These are phyloP conservation scores for Babylonia areolata DNA, from an alignment of 1,140 invertebrate species.

Conservation along the genomic window DNA sequence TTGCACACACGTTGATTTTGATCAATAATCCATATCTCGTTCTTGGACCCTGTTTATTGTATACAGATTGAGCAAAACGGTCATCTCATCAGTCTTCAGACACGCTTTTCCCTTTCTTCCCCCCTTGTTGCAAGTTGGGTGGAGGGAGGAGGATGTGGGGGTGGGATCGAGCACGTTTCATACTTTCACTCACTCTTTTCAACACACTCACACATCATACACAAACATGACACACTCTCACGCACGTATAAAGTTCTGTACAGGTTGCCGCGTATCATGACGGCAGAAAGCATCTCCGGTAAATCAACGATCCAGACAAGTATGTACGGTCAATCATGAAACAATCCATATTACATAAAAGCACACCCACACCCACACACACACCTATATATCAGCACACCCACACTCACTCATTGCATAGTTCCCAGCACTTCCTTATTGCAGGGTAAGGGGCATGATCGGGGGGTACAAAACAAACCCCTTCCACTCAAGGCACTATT, in stretches of 20 bases:
- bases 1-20: too few species aligned
- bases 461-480: neutral
- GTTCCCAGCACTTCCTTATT: slow-evolving; percentile 24
- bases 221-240: neutral
- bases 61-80: too few species aligned
- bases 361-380: neutral
- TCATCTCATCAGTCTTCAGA: too few species aligned
- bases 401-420: slow-evolving; percentile 31
- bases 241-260: neutral
- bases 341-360: too few species aligned
- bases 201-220: neutral
- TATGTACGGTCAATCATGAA: too few species aligned
- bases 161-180: too few species aligned
- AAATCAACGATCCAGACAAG: neutral
- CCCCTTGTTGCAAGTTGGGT: neutral
- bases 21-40: too few species aligned
- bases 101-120: neutral
- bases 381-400: neutral
- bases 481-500: neutral
- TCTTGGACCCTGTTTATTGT: too few species aligned
- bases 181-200: neutral
- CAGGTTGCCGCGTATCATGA: neutral
- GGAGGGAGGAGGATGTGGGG: too few species aligned
- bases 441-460: neutral
- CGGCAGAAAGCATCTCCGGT: slow-evolving; percentile 34